These are phyloP conservation scores for Scomber scombrus DNA, from an alignment of 2,113 vertebrate species.

Conservation along the genomic window DNA sequence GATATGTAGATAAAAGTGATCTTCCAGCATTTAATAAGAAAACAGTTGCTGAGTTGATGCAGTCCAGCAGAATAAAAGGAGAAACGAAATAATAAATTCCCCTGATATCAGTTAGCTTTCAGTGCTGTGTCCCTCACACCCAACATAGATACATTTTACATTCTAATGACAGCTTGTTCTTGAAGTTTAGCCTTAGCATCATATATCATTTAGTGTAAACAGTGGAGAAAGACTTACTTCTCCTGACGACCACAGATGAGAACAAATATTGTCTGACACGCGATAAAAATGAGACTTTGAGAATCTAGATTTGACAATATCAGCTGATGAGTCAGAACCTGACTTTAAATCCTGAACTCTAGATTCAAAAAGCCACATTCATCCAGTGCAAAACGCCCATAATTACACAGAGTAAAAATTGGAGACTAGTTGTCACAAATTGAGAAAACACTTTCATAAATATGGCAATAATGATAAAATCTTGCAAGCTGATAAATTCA, in stretches of 20 bases:
- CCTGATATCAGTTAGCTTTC: conserved; percentile 55
- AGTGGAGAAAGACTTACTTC: conserved; percentile 35
- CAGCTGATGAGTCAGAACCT: neutral
- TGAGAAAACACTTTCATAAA: conserved; percentile 28
- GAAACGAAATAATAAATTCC: conserved; percentile 40
- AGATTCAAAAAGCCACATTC: conserved; percentile 37
- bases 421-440: conserved; percentile 21
- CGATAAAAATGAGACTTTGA: conserved; percentile 10
- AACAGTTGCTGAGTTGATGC: conserved; percentile 9
- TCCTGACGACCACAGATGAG: conserved; percentile 55
- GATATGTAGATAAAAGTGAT: neutral
- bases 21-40: neutral
- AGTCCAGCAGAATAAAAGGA: conserved; percentile 32
- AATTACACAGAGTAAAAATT: conserved; percentile 11
- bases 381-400: conserved; percentile 34
- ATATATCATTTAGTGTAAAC: conserved; percentile 71
- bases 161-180: conserved; percentile 60
- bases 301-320: conserved; percentile 28
- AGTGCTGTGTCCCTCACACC: conserved; percentile 43
- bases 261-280: conserved; percentile 34
- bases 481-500: conserved; percentile 38
- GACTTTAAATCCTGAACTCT: conserved; percentile 21
- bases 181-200: conserved; percentile 26
- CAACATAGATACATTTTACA: conserved; percentile 53
- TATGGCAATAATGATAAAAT: conserved; percentile 23